These are phyloP conservation scores for Lutjanus erythropterus DNA, from an alignment of 2,113 vertebrate species.

Conservation along the genomic window DNA sequence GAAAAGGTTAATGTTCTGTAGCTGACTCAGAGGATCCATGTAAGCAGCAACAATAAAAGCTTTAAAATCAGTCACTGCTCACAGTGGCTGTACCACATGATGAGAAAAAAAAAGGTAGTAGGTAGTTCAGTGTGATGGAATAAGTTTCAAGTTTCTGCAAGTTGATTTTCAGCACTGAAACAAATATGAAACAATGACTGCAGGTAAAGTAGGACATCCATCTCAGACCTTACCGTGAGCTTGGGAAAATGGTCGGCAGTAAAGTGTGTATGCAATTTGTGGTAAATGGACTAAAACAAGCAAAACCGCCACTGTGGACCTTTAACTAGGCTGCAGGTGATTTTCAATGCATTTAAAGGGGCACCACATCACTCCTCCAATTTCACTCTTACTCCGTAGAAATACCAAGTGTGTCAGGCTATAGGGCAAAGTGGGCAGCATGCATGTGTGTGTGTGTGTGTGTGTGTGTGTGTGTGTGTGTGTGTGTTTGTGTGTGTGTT, in stretches of 20 bases:
- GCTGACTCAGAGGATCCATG: not conserved
- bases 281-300: conserved; percentile 48
- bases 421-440: not conserved
- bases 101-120: not conserved
- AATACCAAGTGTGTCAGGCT: conserved; percentile 11
- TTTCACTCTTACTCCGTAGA: conserved; percentile 25
- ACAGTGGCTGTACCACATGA: not conserved
- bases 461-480: conserved; percentile 29
- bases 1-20: not conserved
- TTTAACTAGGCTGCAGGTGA: conserved; percentile 42
- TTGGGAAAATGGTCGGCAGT: conserved; percentile 5
- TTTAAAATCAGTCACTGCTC: conserved; percentile 4
- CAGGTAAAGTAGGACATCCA: conserved; percentile 28
- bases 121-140: conserved; percentile 12
- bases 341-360: conserved; percentile 39
- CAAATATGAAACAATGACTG: conserved; percentile 31
- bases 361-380: conserved; percentile 9
- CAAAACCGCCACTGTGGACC: conserved; percentile 8
- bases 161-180: conserved; percentile 37
- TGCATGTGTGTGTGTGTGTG: conserved; percentile 1
- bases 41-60: not conserved
- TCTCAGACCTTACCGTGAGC: conserved; percentile 33
- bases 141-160: conserved; percentile 20
- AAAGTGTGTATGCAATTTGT: conserved; percentile 38
- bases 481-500: conserved; percentile 12